phyloP scores from a whole-genome alignment of 2,888 invertebrate genomes.

The Lepetodrilus schrolli region DNA sequence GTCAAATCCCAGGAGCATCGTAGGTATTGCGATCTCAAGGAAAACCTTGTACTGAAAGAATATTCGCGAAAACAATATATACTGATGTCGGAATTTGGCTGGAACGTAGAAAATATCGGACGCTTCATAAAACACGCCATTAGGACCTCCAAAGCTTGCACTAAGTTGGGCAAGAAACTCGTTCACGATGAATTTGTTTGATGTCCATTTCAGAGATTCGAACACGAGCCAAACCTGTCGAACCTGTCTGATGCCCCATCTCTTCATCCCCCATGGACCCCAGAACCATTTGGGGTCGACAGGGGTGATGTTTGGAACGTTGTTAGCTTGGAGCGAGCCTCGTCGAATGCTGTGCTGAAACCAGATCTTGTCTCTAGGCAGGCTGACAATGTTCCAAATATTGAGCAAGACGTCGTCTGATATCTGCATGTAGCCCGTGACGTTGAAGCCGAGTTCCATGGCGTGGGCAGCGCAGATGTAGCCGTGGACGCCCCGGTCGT shows the following conservation, averaged over 20 bases:
- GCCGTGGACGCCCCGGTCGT: not conserved
- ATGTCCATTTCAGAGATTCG: not conserved
- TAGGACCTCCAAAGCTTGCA: not conserved
- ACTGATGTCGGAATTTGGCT: not conserved
- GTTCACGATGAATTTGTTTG: not conserved
- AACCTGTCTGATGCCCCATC: not conserved
- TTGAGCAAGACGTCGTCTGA: constrained; percentile 30
- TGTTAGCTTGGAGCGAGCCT: not conserved
- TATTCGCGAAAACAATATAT: not conserved
- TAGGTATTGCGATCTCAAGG: constrained; percentile 30
- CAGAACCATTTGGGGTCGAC: not conserved
- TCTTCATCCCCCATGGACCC: not conserved
- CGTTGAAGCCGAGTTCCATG: constrained; percentile 26
- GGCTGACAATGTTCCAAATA: constrained; percentile 25
- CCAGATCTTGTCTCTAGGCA: constrained; percentile 30
- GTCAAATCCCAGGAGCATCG: constrained; percentile 26
- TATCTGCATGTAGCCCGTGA: constrained; percentile 29
- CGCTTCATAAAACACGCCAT: constrained; percentile 28
- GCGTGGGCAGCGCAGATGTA: constrained; percentile 19
- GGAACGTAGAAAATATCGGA: constrained; percentile 31
- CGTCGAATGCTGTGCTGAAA: constrained; percentile 23
- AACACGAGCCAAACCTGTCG: not conserved
- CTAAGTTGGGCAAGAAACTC: constrained; percentile 1
- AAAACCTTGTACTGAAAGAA: not conserved
- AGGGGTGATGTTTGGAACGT: not conserved